phyloP scores from a whole-genome alignment of 2,797 vertebrate genomes.

The Melanotaenia trifasciata region DNA sequence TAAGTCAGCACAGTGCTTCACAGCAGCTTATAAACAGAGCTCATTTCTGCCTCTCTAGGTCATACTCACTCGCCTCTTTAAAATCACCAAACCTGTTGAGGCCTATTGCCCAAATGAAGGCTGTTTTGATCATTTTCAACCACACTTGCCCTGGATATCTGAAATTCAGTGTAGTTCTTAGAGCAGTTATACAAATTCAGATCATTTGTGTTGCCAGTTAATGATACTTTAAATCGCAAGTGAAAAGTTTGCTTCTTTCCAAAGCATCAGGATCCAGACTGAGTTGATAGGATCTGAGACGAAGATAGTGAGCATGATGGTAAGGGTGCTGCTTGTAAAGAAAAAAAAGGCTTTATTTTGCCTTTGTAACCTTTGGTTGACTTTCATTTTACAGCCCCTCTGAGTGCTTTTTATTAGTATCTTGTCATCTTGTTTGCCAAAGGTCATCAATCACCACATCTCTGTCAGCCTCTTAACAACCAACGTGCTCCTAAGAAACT shows the following conservation, averaged over 20 bases:
- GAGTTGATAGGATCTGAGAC: constrained; percentile 15
- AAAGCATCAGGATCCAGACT: constrained; percentile 6
- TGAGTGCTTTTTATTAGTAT: constrained; percentile 50
- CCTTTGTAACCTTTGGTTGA: constrained; percentile 53
- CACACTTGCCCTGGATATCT: neutral
- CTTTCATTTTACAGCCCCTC: constrained; percentile 48
- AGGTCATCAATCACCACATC: constrained; percentile 42
- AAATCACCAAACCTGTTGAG: constrained; percentile 17
- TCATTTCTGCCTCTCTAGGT: constrained; percentile 15
- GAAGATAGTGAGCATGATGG: constrained; percentile 19
- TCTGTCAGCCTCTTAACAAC: constrained; percentile 8
- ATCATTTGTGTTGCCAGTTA: constrained; percentile 14
- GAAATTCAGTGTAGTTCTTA: neutral
- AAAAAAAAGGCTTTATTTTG: constrained; percentile 29
- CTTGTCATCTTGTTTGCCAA: constrained; percentile 28
- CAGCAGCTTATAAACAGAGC: constrained; percentile 4
- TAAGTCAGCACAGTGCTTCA: constrained; percentile 18
- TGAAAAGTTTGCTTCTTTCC: constrained; percentile 5
- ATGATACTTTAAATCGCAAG: constrained; percentile 15
- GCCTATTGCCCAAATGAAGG: constrained; percentile 30
- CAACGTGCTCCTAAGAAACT: neutral
- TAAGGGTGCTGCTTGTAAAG: constrained; percentile 13
- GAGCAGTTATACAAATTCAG: constrained; percentile 1
- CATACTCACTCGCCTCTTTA: neutral
- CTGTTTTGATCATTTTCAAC: constrained; percentile 10